These are phyloP conservation scores for Zygaena filipendulae DNA, from an alignment of 2,888 invertebrate species.

Conservation along the genomic window DNA sequence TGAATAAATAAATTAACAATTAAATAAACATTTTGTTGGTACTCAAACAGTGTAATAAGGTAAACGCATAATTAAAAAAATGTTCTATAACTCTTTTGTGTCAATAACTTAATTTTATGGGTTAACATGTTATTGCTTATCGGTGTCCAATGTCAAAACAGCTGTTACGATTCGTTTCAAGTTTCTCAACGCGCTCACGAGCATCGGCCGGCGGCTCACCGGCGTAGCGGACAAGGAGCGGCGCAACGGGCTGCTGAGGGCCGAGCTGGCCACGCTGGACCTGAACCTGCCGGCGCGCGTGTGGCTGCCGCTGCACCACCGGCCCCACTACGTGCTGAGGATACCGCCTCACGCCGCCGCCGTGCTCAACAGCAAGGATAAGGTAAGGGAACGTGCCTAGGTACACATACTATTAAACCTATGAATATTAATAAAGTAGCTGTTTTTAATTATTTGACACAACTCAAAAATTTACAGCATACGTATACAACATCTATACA, in stretches of 20 bases:
- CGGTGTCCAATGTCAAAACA: too few relatives aligned
- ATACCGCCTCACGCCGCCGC: conserved; percentile 98
- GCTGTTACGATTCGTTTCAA: too few relatives aligned
- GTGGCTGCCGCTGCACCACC: conserved; percentile 94
- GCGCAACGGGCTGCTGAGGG: conserved; percentile 90
- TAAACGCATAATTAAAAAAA: too few relatives aligned
- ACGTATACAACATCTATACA: too few relatives aligned
- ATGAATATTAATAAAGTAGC: conserved; percentile 34
- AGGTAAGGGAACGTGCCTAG: conserved; percentile 52
- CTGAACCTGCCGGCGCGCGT: conserved; percentile 97
- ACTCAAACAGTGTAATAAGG: too few relatives aligned
- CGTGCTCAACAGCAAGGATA: conserved; percentile 98
- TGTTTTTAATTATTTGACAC: not conserved
- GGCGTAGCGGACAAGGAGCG: conserved; percentile 74
- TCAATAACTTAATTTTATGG: too few relatives aligned
- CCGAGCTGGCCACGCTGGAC: conserved; percentile 93
- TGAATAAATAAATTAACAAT: too few relatives aligned
- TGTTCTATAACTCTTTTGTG: too few relatives aligned
- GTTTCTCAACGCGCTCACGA: conserved; percentile 52
- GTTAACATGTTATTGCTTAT: too few relatives aligned
- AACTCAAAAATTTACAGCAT: too few relatives aligned
- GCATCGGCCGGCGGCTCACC: conserved; percentile 49
- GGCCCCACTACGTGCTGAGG: conserved; percentile 93
- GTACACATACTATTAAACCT: conserved; percentile 64
- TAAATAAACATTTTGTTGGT: too few relatives aligned